These are phyloP conservation scores for Halichoerus grypus DNA, from an alignment of 2,113 vertebrate species.

Conservation along the genomic window DNA sequence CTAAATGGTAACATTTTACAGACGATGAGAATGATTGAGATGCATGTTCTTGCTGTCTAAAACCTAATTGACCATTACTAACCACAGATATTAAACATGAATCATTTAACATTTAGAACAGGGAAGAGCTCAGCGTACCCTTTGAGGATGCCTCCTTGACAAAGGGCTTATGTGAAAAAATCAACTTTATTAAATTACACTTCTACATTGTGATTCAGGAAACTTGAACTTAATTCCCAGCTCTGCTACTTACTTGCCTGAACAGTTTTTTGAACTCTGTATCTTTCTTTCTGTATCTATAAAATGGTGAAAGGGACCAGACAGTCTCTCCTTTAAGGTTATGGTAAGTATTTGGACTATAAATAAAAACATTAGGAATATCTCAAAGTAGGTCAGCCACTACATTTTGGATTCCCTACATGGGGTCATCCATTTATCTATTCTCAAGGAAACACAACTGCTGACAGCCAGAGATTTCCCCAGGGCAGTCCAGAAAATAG, in stretches of 20 bases:
- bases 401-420: slow-evolving; percentile 43
- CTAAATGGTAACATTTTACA: slow-evolving; percentile 63
- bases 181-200: background rate
- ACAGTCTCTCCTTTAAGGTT: slow-evolving; percentile 28
- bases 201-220: slow-evolving; percentile 32
- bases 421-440: background rate
- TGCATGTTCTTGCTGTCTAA: slow-evolving; percentile 71
- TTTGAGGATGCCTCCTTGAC: slow-evolving; percentile 14
- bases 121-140: background rate
- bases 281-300: slow-evolving; percentile 57
- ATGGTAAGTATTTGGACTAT: slow-evolving; percentile 67
- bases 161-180: slow-evolving; percentile 4
- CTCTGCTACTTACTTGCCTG: slow-evolving; percentile 63
- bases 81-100: slow-evolving; percentile 67
- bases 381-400: slow-evolving; percentile 28
- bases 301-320: slow-evolving; percentile 50
- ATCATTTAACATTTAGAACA: slow-evolving; percentile 48
- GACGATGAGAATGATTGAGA: slow-evolving; percentile 45
- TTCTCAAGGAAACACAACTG: slow-evolving; percentile 44
- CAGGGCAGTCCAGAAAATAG: slow-evolving; percentile 5
- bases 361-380: slow-evolving; percentile 58
- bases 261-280: slow-evolving; percentile 54
- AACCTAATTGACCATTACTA: slow-evolving; percentile 74
- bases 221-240: slow-evolving; percentile 49
- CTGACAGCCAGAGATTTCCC: background rate